Percentiles rank a stretch among this genome's conserved stretches.
Evolutionary conservation across 2,888 invertebrate genomes (phyloP).

Genomic region (Eristalinus sepulchralis): DNA sequence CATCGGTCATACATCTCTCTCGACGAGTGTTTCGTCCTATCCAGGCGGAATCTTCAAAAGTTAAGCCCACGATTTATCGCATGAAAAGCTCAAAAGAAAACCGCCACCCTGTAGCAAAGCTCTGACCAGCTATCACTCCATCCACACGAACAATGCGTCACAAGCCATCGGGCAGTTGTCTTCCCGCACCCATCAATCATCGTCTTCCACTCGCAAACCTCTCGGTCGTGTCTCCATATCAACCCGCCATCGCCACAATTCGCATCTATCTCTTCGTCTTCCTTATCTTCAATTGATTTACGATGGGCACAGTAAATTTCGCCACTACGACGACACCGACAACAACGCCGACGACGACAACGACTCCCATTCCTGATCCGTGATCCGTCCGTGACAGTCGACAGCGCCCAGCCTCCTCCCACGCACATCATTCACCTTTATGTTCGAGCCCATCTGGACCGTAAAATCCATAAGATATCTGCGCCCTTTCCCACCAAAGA

Average conservation of each 20-base stretch:
- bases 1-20: not conserved
- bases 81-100: not conserved
- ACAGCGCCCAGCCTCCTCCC: constrained; percentile 13
- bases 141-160: not conserved
- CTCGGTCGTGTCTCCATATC: constrained; percentile 13
- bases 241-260: constrained; percentile 46
- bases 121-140: not conserved
- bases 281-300: constrained; percentile 69
- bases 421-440: constrained; percentile 69
- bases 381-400: constrained; percentile 39
- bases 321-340: constrained; percentile 5
- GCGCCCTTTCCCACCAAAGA: constrained; percentile 54
- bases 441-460: constrained; percentile 58
- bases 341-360: not conserved
- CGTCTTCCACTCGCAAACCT: not conserved
- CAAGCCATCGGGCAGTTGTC: not conserved
- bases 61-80: not conserved
- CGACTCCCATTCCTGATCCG: not conserved
- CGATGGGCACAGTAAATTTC: constrained; percentile 54
- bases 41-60: not conserved
- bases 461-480: constrained; percentile 67
- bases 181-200: constrained; percentile 34
- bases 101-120: not conserved
- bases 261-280: constrained; percentile 50
- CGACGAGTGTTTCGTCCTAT: not conserved